These are phyloP conservation scores for Lysandra coridon DNA, from an alignment of 2,888 invertebrate species.

Conservation along the genomic window DNA sequence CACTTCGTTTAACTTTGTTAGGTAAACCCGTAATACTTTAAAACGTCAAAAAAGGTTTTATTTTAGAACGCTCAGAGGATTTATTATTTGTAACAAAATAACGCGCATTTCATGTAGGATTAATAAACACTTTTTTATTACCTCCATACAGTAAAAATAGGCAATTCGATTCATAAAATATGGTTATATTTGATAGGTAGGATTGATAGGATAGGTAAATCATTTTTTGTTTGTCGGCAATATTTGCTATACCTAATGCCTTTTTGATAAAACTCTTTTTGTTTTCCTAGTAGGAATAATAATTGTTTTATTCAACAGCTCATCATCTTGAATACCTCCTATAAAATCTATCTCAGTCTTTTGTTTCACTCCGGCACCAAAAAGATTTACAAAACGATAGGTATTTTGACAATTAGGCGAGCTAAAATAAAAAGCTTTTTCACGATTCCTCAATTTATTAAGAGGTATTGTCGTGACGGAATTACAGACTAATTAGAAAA, in stretches of 20 bases:
- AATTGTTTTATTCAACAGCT: no score
- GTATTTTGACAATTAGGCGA: slow-evolving; percentile 31
- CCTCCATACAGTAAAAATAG: no score
- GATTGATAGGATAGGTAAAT: no score
- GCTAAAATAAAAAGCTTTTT: neutral
- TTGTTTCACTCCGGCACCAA: neutral
- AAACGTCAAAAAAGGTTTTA: neutral
- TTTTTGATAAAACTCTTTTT: no score
- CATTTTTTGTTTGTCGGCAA: no score
- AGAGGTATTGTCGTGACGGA: neutral
- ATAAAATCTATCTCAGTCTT: neutral
- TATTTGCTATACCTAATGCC: no score
- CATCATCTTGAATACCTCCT: neutral
- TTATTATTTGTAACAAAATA: neutral
- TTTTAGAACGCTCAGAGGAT: neutral
- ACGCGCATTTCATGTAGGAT: neutral
- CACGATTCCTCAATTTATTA: slow-evolving; percentile 9
- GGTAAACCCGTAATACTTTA: neutral
- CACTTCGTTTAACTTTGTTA: neutral
- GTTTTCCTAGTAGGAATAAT: no score
- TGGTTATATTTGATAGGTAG: no score
- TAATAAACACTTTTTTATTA: neutral
- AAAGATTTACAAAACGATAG: slow-evolving; percentile 25
- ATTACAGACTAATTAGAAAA: slow-evolving; percentile 21
- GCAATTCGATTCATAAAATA: no score